Evolutionary conservation across 2,888 invertebrate species (phyloP).

Genomic region (Ecliptopera silaceata): DNA sequence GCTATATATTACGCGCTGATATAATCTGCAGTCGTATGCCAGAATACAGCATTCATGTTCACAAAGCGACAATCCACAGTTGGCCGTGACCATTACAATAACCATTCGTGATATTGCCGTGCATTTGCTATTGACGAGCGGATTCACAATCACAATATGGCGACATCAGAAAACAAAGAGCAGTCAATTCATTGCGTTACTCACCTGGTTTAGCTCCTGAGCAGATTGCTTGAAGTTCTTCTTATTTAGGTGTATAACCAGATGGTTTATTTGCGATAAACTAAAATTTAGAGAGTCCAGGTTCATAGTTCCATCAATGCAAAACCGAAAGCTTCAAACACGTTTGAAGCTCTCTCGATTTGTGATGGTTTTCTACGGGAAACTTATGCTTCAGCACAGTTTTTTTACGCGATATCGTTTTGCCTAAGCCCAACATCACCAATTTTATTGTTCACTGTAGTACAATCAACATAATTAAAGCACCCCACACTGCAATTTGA

Average conservation of each 20-base stretch:
- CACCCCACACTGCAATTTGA: constrained; percentile 56
- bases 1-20: not conserved
- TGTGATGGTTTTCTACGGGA: constrained; percentile 86
- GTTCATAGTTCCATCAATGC: constrained; percentile 98
- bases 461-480: constrained; percentile 67
- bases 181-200: constrained; percentile 62
- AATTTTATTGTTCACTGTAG: constrained; percentile 71
- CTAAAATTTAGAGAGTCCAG: constrained; percentile 99
- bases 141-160: constrained; percentile 76
- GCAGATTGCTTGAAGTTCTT: constrained; percentile 96
- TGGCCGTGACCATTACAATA: constrained; percentile 1
- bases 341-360: constrained; percentile 95
- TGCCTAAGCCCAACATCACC: constrained; percentile 80
- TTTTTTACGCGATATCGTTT: constrained; percentile 72
- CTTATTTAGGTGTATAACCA: constrained; percentile 97
- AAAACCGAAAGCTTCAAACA: constrained; percentile 97
- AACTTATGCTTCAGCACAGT: constrained; percentile 71
- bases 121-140: constrained; percentile 17
- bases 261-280: constrained; percentile 99
- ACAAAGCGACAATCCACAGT: not conserved
- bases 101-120: constrained; percentile 2
- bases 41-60: not conserved
- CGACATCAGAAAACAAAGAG: constrained; percentile 74
- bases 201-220: constrained; percentile 95
- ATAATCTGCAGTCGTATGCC: not conserved